Evolutionary conservation across 2,113 vertebrate species (phyloP), one percentile per base, ranked within the genome.

Genomic region (Ceyx melanurus): DNA sequence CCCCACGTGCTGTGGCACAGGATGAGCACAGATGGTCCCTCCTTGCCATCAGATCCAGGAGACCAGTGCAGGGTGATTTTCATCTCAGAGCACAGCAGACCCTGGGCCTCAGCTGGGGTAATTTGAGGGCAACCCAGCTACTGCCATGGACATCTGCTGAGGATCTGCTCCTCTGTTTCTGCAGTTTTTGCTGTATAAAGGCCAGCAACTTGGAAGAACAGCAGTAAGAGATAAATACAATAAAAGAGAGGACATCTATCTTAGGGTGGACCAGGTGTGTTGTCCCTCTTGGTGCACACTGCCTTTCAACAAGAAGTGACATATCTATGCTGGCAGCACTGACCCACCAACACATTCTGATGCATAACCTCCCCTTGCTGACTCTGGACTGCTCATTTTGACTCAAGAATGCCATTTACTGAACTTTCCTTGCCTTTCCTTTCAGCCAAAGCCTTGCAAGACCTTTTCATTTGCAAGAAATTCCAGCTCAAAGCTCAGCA

Each of bases 401-500:
- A 33, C 16, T 64, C 19, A 46, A 51, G 40, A 78, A 31, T 20
- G 67, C 13, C 16, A 12, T 42, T 73, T 75, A 53, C 67, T 48
- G 20, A 74, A 78, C 21, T 26, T 85, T 16, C 17, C 74, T 82
- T 80, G 15, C 13, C 31, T 65, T 85, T 35, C 12, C 8, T 73
- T 95, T 74, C 40, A 74, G 11, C 42, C 57, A 9, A 31, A 87
- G 37, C 8, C 40, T 73, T 64, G 33, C 4, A 66, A 37, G 66
- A 43, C 29, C 15, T 74, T 92, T 86, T 66, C 12, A 46, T 74
- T 65, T 17, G 11, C 14, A 62, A 71, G 64, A 76, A 33, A 86
- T 0, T 0, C 11, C 48, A 43, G 31, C 11, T 2, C 57, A 85
- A 74, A 51, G 20, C 73, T 88, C 20, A 6, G 23, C 0, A 0